These are phyloP conservation scores for Acridotheres tristis DNA, from an alignment of 2,797 vertebrate species.

Conservation along the genomic window DNA sequence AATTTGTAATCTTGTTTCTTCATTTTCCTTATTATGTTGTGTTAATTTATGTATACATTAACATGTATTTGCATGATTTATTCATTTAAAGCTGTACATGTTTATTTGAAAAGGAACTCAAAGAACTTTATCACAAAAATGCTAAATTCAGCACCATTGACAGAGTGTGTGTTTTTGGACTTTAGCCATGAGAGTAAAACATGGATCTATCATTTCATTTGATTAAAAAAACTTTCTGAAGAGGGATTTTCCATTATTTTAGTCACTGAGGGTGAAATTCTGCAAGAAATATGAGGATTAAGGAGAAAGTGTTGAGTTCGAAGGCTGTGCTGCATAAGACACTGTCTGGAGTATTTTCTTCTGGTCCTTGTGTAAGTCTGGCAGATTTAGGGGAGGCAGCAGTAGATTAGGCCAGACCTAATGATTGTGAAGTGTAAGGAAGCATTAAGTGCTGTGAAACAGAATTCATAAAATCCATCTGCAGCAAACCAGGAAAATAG, in stretches of 20 bases:
- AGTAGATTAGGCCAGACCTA: not conserved
- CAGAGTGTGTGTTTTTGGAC: conserved; percentile 52
- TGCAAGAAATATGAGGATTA: not conserved
- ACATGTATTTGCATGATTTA: conserved; percentile 79
- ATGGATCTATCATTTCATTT: not conserved
- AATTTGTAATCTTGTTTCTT: conserved; percentile 79
- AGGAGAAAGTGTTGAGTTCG: not conserved
- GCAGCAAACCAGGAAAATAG: not conserved
- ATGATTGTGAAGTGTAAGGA: not conserved
- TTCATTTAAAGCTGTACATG: conserved; percentile 75
- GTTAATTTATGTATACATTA: conserved; percentile 79
- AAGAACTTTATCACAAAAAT: conserved; percentile 66
- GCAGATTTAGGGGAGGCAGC: not conserved
- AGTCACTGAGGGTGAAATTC: conserved; percentile 12
- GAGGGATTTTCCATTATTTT: conserved; percentile 34
- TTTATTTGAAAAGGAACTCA: conserved; percentile 71
- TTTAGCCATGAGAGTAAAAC: conserved; percentile 34
- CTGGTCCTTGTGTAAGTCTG: not conserved
- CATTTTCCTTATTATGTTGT: conserved; percentile 76
- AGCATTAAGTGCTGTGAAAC: not conserved
- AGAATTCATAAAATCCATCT: not conserved
- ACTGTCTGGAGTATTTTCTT: not conserved
- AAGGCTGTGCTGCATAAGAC: not conserved
- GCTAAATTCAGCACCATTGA: conserved; percentile 55
- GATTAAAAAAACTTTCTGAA: conserved; percentile 31